Base-by-base conservation (phyloP, 2,888 invertebrate species). In the Phortica magna region DNA sequence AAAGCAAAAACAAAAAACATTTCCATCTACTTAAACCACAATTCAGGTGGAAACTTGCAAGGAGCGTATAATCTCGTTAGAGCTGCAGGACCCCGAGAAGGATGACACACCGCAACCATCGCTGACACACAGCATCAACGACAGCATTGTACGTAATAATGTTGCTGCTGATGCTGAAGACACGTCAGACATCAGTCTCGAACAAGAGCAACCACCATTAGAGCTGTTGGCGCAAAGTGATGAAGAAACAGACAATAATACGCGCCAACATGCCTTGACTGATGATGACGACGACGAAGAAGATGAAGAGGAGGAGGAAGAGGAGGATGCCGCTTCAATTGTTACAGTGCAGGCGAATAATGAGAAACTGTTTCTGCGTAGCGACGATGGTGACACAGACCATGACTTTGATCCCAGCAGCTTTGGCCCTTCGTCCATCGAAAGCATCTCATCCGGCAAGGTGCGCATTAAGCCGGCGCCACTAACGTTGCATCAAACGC, bases 1-100 rank as follows among this genome's bases (percentile, higher is more conserved):
- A 61, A 41, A 61, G 41, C 5, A 53, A 70, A 31, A 42, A 72
- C n/a, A 74, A 19, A 67, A 19, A 43, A 61, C 59, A 84, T 89
- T 86, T 87, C 81, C 84, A 85, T 89, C 81, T 83, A 78, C 83
- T 85, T 82, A 81, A 80, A 81, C 84, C 79, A 81, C 82, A 76
- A 88, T 89, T 83, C 90, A 92, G 97, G 97, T 97, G 92, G 97
- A 97, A 94, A 97, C 97, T 79, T 95, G 97, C 81, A 96, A 96
- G 92, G 97, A 97, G 93, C 97, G 97, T 93, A 97, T 97, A 86
- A 96, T 97, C 92, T 97, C 97, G 77, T 93, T 97, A 92, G 97
- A 97, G 92, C 92, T 97, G 94, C 94, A 90, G 93, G 94, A 92
- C 93, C 94, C 83, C 22, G 91, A 90, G 75, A 82, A 81, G 67